Conservation (phyloP, 2,888 invertebrate genomes). For the Ferrisia virgata region DNA sequence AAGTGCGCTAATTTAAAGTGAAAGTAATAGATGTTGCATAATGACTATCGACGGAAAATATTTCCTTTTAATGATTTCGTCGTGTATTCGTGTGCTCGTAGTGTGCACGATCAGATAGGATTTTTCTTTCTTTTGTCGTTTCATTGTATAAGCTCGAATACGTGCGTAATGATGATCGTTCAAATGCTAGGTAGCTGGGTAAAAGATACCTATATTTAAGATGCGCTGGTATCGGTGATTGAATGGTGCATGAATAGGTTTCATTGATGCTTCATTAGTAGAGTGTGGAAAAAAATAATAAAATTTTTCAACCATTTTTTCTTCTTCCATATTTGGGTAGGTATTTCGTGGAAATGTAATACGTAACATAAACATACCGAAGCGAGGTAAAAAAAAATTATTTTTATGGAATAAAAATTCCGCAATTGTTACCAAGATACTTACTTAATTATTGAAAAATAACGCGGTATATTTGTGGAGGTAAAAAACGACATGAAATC, state of each 20-base stretch:
- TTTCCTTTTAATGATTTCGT: slow-evolving; percentile 2
- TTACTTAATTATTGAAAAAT: neutral
- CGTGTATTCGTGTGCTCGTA: neutral
- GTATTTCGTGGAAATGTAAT: neutral
- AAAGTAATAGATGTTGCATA: slow-evolving; percentile 12
- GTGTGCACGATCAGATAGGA: neutral
- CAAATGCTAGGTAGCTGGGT: too few species aligned
- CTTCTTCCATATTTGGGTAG: neutral
- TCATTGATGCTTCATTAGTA: neutral
- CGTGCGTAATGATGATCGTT: neutral
- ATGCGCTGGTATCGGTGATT: neutral
- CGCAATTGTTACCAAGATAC: neutral
- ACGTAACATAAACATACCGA: too few species aligned
- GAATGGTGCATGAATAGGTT: neutral
- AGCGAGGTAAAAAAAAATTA: neutral
- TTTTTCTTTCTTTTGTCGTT: neutral
- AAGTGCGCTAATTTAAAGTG: slow-evolving; percentile 10
- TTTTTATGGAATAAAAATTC: neutral
- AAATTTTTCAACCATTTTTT: neutral
- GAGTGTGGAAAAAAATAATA: neutral
- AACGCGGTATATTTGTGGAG: neutral
- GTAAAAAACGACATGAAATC: neutral
- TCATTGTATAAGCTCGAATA: neutral
- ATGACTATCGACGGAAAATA: neutral
- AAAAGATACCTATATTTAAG: neutral